Evolutionary conservation across 2,797 vertebrate genomes (phyloP), one percentile per base, ranked within the genome.

Genomic region (Leptoclinus maculatus): DNA sequence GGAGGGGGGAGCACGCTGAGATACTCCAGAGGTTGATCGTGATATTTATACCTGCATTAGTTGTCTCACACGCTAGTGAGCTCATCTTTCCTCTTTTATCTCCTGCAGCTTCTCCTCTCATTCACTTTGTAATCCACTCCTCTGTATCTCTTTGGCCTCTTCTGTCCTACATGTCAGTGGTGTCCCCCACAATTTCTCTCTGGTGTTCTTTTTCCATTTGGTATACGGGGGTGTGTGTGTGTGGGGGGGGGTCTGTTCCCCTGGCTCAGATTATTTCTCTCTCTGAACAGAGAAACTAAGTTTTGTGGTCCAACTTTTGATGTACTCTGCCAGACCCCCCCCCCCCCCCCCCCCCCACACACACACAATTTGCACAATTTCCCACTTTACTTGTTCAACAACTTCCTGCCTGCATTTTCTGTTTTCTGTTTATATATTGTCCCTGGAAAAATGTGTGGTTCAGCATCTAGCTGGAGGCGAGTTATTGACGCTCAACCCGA

Each of bases 41-140:
- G 80, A 74, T 91, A 83, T 94, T 93, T 92, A 88, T 88, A 92
- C 78, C 64, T 74, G 74, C 56, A 76, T 86, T 81, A 71, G 80
- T 82, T 83, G 79, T 87, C 74, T 66, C 62, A 29, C 54, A 75
- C 21, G 13, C 63, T 57, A 47, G 34, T 74, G 82, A 77, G 36
- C 65, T 81, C 19, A 5, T 64, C 45, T 23, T 5, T 36, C 43
- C 39, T 45, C 43, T 25, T 60, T 9, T 76, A 17, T 68, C 45
- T 67, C 71, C 63, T 14, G 45, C 47, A 74, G 56, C 58, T 58
- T 63, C 49, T 73, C 66, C 19, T 71, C 51, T 53, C 65, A 27
- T 45, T 74, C 71, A 70, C n/a, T 49, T 87, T 76, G 60, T 68
- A 82, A 76, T 76, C 51, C 60, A 56, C 70, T 68, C 51, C 39